A percentile compares a stretch with the other conserved stretches of the same genome.
These are phyloP conservation scores for Leucoma salicis DNA, from an alignment of 2,888 invertebrate species.

Conservation along the genomic window DNA sequence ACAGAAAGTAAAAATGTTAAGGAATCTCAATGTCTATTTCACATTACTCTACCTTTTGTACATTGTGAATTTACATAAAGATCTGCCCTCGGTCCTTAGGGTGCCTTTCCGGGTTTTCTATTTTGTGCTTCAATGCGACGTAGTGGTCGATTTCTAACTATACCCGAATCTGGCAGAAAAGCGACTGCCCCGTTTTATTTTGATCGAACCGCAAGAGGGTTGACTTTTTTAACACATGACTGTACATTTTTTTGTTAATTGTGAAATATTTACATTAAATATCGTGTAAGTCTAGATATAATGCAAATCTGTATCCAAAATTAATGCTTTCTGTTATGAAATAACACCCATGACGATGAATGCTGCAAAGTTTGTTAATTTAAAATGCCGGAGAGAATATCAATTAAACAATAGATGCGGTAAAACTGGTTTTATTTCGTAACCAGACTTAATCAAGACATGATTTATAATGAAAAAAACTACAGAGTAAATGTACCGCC, in stretches of 20 bases:
- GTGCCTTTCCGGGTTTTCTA: conserved; percentile 73
- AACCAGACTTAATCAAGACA: no score
- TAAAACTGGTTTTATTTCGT: no score
- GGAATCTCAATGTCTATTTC: conserved; percentile 66
- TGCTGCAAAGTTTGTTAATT: no score
- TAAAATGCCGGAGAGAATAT: no score
- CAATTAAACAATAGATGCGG: no score
- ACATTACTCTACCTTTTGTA: conserved; percentile 71
- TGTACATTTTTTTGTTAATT: conserved; percentile 43
- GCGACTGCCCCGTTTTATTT: conserved; percentile 61
- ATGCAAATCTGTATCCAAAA: no score
- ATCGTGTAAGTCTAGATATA: no score
- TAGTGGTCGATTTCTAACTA: conserved; percentile 49
- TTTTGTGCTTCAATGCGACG: conserved; percentile 73
- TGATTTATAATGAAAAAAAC: no score
- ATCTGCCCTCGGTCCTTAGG: conserved; percentile 67
- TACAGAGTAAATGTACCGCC: no score
- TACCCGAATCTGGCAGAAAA: conserved; percentile 59
- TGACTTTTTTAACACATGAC: conserved; percentile 35
- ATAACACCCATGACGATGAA: no score
- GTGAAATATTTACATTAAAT: conserved; percentile 43
- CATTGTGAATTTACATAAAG: conserved; percentile 75
- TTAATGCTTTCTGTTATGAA: no score
- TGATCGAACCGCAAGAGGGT: conserved; percentile 52
- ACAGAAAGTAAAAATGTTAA: conserved; percentile 53